Base-by-base conservation (phyloP, 2,113 vertebrate species). In the Gadus chalcogrammus region DNA sequence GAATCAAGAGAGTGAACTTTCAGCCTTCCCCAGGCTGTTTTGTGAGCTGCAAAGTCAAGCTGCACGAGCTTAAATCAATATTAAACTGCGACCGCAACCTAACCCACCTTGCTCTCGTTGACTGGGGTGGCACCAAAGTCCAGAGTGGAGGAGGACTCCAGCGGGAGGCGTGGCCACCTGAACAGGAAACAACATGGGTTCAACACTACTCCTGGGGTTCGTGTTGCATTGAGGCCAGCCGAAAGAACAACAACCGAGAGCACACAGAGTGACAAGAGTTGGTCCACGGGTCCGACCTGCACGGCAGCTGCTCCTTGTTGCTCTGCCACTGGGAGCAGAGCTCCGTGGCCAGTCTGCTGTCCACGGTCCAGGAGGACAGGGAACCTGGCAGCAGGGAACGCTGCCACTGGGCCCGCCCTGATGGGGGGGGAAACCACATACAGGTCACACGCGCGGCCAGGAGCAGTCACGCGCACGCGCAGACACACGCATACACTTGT, bases 101-200 rank as follows among this genome's bases (percentile, higher is more conserved):
- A 42, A 2, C 87, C 88, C 74, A 98, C 97, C 94, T 91, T 92
- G 60, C 93, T 96, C 70, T 90, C 96, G 82, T 93, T 94, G 38
- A 98, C 90, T 3, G 96, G 94, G 11, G 95, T 95, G 31, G 95
- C 94, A 52, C 92, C 95, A 81, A 98, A 98, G 75, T 94, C 94
- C 55, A 98, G 69, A 0, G 85, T 76, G 5, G 92, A 78, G 27
- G 90, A 87, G 2, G 91, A 89, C 59, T 97, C 92, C 15, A 85
- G 67, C 16, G 92, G 86, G 65, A 99, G 76, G 24, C 94, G 93
- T 1, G 95, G 97, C 92, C 91, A 93, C 67, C 92, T 93, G 62
- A 62, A 5, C 15, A n/a, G 55, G 15, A 58, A 16, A 58, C 55
- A 58, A 58, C 5, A 17, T 3, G 55, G 55, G 17, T 13, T 53